A percentile compares a stretch with the other conserved stretches of the same genome.
Evolutionary conservation across 1,140 invertebrate species (phyloP).

Genomic region (Papilio glaucus): DNA sequence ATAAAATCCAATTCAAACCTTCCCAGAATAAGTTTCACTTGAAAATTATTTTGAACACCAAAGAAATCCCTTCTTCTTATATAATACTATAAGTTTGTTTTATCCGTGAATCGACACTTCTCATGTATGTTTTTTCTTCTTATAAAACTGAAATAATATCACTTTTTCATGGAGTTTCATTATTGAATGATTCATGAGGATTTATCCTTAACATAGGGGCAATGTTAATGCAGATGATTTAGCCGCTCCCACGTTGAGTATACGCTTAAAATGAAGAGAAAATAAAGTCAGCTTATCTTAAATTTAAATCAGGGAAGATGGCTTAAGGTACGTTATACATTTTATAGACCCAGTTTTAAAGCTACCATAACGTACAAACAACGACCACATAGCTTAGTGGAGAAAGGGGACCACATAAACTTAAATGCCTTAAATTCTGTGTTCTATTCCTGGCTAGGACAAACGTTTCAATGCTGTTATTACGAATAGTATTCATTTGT

Average conservation of each 20-base stretch:
- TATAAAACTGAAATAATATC: too few species aligned
- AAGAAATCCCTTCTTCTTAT: too few species aligned
- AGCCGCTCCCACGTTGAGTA: not conserved
- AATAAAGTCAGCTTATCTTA: constrained; percentile 10
- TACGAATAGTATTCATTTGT: too few species aligned
- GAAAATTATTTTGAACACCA: too few species aligned
- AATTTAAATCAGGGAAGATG: constrained; percentile 16
- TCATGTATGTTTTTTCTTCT: too few species aligned
- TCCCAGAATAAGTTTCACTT: too few species aligned
- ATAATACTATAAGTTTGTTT: too few species aligned
- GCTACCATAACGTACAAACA: not conserved
- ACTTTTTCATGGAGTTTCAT: not conserved
- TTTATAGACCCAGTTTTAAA: not conserved
- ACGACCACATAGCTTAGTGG: not conserved
- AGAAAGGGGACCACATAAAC: not conserved
- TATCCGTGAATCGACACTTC: too few species aligned
- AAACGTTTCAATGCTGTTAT: too few species aligned
- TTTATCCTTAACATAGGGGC: not conserved
- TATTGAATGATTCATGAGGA: not conserved
- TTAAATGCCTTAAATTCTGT: too few species aligned
- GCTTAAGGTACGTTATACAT: not conserved
- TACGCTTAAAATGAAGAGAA: not conserved
- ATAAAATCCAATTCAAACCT: too few species aligned
- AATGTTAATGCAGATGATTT: constrained; percentile 9
- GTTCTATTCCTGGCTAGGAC: too few species aligned